Conservation (phyloP, 2,797 vertebrate genomes). For the Aselliscus stoliczkanus region DNA sequence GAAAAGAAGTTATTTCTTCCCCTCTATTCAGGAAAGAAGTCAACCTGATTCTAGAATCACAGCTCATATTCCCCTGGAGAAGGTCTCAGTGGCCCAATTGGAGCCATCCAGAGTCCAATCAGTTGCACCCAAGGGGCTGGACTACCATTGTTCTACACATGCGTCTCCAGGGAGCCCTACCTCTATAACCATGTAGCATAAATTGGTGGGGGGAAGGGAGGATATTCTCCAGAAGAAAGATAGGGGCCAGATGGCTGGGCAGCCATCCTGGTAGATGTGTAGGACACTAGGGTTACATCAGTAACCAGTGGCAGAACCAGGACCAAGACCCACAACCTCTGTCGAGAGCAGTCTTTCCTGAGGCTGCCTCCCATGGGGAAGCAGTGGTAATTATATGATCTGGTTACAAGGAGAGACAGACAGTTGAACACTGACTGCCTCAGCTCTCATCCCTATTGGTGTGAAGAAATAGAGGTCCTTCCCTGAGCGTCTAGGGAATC, state of each 20-base stretch:
- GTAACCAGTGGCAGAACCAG: not conserved
- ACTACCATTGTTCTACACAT: not conserved
- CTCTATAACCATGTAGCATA: not conserved
- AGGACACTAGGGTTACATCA: not conserved
- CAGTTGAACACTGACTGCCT: not conserved
- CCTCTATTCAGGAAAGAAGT: not conserved
- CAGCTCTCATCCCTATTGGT: not conserved
- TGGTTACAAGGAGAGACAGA: not conserved
- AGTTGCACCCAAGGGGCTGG: not conserved
- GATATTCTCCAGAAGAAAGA: not conserved
- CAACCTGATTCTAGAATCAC: not conserved
- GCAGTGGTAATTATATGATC: not conserved
- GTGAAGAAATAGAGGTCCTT: not conserved
- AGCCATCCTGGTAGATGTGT: not conserved
- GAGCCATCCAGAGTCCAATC: not conserved
- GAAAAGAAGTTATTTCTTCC: not conserved
- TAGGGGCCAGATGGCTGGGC: not conserved
- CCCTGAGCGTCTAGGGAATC: not conserved
- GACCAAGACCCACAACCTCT: not conserved
- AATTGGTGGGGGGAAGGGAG: not conserved
- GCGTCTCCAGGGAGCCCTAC: not conserved
- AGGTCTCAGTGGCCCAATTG: not conserved
- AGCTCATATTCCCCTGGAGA: not conserved
- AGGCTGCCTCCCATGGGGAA: not conserved
- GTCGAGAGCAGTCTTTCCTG: not conserved